Base-by-base conservation (phyloP, 2,113 vertebrate genomes). In the Marcusenius ussheri region DNA sequence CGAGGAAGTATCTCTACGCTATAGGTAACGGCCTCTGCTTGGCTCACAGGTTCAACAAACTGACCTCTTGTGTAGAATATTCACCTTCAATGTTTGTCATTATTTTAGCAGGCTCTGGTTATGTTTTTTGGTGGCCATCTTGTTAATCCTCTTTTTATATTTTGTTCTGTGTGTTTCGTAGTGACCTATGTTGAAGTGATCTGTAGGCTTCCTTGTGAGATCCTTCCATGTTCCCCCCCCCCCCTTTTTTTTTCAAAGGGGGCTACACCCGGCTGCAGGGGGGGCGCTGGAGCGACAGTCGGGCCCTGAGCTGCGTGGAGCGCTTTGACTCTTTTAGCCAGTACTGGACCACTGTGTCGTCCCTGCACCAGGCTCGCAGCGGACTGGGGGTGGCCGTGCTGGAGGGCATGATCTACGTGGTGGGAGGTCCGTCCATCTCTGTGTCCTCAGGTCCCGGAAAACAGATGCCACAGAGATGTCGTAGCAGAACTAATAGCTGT, bases 321-420 rank as follows among this genome's bases (percentile, higher is more conserved):
- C 96, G 98, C 87, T 99, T 99, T 58, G 98, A 99, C 93, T 99
- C 98, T 15, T 99, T 99, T 94, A 98, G 97, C 93, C 98, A 98
- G 93, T 99, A 98, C 94, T 99, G 98, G 98, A 99, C 98, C 92
- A 99, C 98, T 0, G 97, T 99, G 74, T 99, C 98, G 3, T 99
- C 98, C 3, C 97, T 99, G 90, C 98, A 98, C 92, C 98, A 99
- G 94, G 98, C 98, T 50, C 97, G 98, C 84, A 98, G 97, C 0
- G 98, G 98, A 6, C 93, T 98, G n/a, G 98, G 98, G 13, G 97
- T 99, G 8, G 96, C 97, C 0, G 97, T 98, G 5, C 94, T 98
- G 84, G 97, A 98, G 93, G 98, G 98, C 80, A 98, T 97, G 97
- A 96, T 99, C 91, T 99, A 99, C 6, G 98, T 98, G 45, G 97